Evolutionary conservation across 2,888 invertebrate species (phyloP).

Genomic region (Archips xylosteana): DNA sequence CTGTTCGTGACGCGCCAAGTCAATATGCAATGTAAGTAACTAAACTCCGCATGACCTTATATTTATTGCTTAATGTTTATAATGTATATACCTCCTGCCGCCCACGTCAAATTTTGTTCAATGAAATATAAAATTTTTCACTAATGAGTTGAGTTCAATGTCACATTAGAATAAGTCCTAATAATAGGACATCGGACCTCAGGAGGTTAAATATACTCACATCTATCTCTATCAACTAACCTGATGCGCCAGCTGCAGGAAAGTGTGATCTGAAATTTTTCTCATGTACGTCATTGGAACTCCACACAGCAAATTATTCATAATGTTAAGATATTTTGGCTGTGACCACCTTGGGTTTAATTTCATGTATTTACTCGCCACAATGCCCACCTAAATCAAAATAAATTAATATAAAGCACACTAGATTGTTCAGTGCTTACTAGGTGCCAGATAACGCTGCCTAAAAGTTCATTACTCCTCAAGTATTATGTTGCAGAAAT

Average conservation of each 20-base stretch:
- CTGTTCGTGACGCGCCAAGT: no score
- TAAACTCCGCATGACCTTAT: no score
- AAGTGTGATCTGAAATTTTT: slow-evolving; percentile 61
- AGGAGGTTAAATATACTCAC: neutral
- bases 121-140: no score
- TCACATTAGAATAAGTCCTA: no score
- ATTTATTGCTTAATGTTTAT: neutral
- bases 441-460: no score
- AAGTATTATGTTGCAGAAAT: no score
- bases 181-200: no score
- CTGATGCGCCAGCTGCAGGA: slow-evolving; percentile 72
- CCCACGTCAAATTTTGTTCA: no score
- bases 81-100: no score
- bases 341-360: slow-evolving; percentile 63
- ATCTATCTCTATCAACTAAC: slow-evolving; percentile 48
- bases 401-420: neutral
- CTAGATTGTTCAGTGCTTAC: neutral
- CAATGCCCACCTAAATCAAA: slow-evolving; percentile 67
- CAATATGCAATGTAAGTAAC: no score
- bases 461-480: no score
- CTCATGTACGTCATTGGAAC: slow-evolving; percentile 75
- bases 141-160: no score
- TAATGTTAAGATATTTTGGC: slow-evolving; percentile 68
- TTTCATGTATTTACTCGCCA: slow-evolving; percentile 69
- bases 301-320: slow-evolving; percentile 79